Base-by-base conservation (phyloP, 2,797 vertebrate genomes). In the Parauchenoglanis ngamensis region DNA sequence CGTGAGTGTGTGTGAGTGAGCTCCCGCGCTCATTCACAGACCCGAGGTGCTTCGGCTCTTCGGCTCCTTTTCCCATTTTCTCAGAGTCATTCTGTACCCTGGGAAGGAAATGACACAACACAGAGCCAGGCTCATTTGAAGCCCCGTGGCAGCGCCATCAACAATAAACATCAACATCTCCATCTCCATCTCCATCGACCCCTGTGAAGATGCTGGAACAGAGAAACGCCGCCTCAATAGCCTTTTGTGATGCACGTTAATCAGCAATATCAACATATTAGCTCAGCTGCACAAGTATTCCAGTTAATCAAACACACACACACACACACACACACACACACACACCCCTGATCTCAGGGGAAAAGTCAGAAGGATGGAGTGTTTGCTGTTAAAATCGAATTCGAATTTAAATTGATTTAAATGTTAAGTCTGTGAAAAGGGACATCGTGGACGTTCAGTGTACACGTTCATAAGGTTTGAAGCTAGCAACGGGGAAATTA, bases 91-190 rank as follows among this genome's bases (percentile, higher is more conserved):
- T 80, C 88, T 90, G 90, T 89, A 90, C 92, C 35, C 90, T 90
- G 93, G 95, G 95, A 95, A 95, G 95, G 95, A 95, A 95, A 91
- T 94, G 94, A 95, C 94, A 95, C 93, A 94, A 93, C 91, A 87
- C 86, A 89, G 88, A 89, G 88, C 92, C 94, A 92, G 89, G 92
- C 94, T 93, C 92, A 94, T 92, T 93, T 93, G 93, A 93, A 90
- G 94, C 93, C 44, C 84, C 2, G 49, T 52, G 65, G 81, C 81
- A 68, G 46, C 83, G 35, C 49, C 83, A 57, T 72, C 82, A 44
- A 7, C 57, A 81, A 44, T 63, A 59, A 63, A 13, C 78, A 61
- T n/a, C 56, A 15, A 0, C 49, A 21, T 11, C 15, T 0, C 13
- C 77, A 3, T 15, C 52, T 0, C 28, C 25, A 13, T 4, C 57